Conservation (phyloP, 2,113 vertebrate genomes). For the Oreotrochilus melanogaster region DNA sequence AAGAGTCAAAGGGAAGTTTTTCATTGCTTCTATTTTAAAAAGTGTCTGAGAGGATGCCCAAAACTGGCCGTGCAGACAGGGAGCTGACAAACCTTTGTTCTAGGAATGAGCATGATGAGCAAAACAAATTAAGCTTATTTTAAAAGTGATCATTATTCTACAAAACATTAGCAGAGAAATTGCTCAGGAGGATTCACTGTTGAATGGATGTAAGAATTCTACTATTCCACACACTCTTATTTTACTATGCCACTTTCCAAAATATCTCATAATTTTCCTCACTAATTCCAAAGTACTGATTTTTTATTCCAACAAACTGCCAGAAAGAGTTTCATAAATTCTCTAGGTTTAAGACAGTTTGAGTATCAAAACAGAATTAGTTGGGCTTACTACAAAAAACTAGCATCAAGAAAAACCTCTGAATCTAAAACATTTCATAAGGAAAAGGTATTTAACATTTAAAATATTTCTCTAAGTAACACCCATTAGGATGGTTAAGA, state of each 20-base stretch:
- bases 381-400: not conserved
- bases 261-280: not conserved
- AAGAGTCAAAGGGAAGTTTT: not conserved
- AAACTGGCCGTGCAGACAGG: not conserved
- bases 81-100: constrained; percentile 9
- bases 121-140: not conserved
- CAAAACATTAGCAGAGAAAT: not conserved
- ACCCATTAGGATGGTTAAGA: not conserved
- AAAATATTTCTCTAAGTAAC: not conserved
- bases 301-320: not conserved
- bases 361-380: not conserved
- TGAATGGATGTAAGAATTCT: not conserved
- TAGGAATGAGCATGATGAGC: not conserved
- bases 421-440: not conserved
- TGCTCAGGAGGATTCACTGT: not conserved
- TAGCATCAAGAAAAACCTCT: not conserved
- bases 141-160: not conserved
- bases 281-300: not conserved
- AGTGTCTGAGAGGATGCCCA: not conserved
- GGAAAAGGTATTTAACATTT: not conserved
- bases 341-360: not conserved
- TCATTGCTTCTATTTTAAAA: not conserved
- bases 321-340: not conserved
- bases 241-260: not conserved
- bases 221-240: not conserved